Base-by-base conservation (phyloP, 2,113 vertebrate species). In the Hydrochoerus hydrochaeris region DNA sequence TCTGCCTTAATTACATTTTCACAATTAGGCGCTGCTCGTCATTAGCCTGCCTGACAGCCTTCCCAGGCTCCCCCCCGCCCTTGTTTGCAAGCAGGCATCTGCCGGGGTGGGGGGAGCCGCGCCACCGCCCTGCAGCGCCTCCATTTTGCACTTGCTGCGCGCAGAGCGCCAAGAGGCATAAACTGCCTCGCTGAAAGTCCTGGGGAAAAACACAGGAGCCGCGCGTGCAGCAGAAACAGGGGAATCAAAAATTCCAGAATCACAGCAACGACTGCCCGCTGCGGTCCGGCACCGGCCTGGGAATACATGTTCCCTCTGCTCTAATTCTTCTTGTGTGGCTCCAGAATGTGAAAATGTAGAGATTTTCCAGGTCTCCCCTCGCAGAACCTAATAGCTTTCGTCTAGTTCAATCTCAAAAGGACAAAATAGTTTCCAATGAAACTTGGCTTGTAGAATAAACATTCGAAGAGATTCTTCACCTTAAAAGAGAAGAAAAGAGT, bases 1-100 rank as follows among this genome's bases (percentile, higher is more conserved):
- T 91, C 97, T 92, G 54, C 96, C 98, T 96, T 98, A 98, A 98
- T 98, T 98, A 98, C 97, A 97, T 97, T 96, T 97, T 98, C 96
- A 95, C 95, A 97, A 88, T 98, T 97, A 98, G 97, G 92, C 95
- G 78, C 98, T 97, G 89, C 75, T 84, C 97, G 97, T 96, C 98
- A 98, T 98, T 98, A 98, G 97, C 97, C 94, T 98, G 91, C 96
- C 97, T 97, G 98, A 97, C 95, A 92, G 93, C 67, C 12, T 92
- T 97, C 96, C 92, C 91, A n/a, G 63, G 95, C 92, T 98, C 97
- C 96, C 97, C 98, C 96, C 98, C 97, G 98, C 96, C 98, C 98
- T 98, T 96, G 93, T 98, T 98, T 98, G 96, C 97, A 94, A 97
- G 96, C 85, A 82, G 0, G 3, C 92, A 84, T 96, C 98, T 98